A percentile compares a stretch with the other conserved stretches of the same genome.
Conservation (phyloP, 2,888 invertebrate species). For the Cosmopolites sordidus region DNA sequence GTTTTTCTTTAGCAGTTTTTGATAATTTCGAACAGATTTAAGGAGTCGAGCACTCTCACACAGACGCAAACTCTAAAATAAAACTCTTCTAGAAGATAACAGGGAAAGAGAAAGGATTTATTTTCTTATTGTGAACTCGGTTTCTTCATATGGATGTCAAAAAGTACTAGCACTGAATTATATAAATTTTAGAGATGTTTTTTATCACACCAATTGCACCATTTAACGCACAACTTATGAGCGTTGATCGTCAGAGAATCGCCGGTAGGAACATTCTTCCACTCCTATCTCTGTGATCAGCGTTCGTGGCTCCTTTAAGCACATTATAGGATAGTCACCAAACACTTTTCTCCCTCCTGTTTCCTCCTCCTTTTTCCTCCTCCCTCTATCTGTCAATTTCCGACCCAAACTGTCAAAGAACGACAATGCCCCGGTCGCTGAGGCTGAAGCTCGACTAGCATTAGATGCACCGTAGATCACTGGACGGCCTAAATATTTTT, state of each 20-base stretch:
- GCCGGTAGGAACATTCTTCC: too few relatives aligned
- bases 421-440: background rate
- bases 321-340: slow-evolving; percentile 23
- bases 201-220: slow-evolving; percentile 42
- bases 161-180: slow-evolving; percentile 42
- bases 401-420: slow-evolving; percentile 6
- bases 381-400: slow-evolving; percentile 24
- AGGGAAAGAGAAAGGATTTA: slow-evolving; percentile 35
- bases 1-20: too few relatives aligned
- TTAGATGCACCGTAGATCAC: slow-evolving; percentile 33
- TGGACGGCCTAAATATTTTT: slow-evolving; percentile 49
- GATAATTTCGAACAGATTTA: slow-evolving; percentile 30
- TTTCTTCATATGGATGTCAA: slow-evolving; percentile 44
- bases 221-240: slow-evolving; percentile 38
- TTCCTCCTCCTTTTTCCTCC: slow-evolving; percentile 29
- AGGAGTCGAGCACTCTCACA: slow-evolving; percentile 36
- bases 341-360: slow-evolving; percentile 30
- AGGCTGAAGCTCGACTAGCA: slow-evolving; percentile 2
- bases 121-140: slow-evolving; percentile 42
- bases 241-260: background rate
- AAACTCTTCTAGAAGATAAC: too few relatives aligned
- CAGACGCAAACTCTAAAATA: background rate
- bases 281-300: slow-evolving; percentile 4
- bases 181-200: slow-evolving; percentile 42
- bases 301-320: slow-evolving; percentile 24